Evolutionary conservation across 2,797 vertebrate genomes (phyloP).

Genomic region (Sphenodon punctatus): DNA sequence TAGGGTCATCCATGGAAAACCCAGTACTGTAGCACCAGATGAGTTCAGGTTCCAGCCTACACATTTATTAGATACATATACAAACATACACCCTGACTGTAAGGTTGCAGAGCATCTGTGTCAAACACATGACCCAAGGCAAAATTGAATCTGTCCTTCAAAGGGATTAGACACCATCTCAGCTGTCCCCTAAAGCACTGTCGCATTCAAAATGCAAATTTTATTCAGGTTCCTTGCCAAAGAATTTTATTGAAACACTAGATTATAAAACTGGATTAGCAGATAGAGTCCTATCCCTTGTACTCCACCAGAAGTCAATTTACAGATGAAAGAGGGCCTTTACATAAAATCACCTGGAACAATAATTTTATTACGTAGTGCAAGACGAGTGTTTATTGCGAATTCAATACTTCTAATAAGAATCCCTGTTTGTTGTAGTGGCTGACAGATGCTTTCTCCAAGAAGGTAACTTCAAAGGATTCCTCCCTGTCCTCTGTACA

Average conservation of each 20-base stretch:
- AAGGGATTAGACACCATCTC: neutral
- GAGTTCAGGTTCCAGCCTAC: neutral
- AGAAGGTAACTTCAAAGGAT: neutral
- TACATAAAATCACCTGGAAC: no score
- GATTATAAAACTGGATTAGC: neutral
- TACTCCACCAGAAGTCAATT: neutral
- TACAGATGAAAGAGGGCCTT: neutral
- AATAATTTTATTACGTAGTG: neutral
- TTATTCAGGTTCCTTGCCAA: neutral
- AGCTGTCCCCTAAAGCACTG: neutral
- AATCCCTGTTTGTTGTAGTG: neutral
- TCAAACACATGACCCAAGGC: neutral
- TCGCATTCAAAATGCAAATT: neutral
- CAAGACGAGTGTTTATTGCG: neutral
- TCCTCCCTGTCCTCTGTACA: no score
- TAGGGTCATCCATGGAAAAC: neutral
- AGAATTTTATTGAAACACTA: neutral
- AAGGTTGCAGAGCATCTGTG: neutral
- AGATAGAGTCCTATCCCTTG: neutral
- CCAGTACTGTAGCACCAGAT: neutral
- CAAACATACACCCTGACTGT: neutral
- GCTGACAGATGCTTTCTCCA: neutral
- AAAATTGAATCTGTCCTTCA: neutral
- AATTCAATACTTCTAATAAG: neutral
- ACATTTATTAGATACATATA: neutral